A percentile compares a stretch with the other conserved stretches of the same genome.
These are phyloP conservation scores for Lithosia quadra DNA, from an alignment of 2,888 invertebrate species.

Conservation along the genomic window DNA sequence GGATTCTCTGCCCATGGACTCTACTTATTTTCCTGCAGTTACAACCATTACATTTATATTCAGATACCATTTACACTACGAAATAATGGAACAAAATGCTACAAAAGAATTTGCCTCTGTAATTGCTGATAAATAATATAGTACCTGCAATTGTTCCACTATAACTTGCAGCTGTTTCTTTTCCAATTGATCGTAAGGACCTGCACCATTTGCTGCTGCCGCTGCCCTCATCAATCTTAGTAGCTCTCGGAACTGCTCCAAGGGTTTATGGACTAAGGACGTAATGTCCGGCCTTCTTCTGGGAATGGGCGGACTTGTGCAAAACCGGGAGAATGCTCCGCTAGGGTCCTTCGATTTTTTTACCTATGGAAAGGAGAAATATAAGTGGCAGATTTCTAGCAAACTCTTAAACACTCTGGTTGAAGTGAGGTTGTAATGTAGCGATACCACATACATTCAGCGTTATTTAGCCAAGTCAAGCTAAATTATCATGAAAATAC, in stretches of 20 bases:
- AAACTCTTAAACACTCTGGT: too few relatives aligned
- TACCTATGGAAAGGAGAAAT: conserved; percentile 70
- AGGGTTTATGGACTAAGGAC: conserved; percentile 93
- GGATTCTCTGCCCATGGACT: too few relatives aligned
- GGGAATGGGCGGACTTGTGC: conserved; percentile 93
- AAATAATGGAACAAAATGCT: too few relatives aligned
- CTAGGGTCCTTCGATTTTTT: conserved; percentile 91
- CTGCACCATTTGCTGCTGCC: conserved; percentile 71
- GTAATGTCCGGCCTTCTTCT: conserved; percentile 94
- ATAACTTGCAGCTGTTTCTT: conserved; percentile 82
- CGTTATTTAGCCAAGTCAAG: too few relatives aligned
- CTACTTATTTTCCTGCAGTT: too few relatives aligned
- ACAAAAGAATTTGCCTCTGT: not conserved
- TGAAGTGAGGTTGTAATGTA: too few relatives aligned
- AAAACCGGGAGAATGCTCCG: conserved; percentile 92
- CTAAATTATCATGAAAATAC: not conserved
- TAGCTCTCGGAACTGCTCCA: conserved; percentile 90
- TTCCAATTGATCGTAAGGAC: conserved; percentile 81
- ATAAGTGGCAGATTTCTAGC: not conserved
- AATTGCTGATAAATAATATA: not conserved
- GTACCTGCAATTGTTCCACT: conserved; percentile 82
- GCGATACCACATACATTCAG: too few relatives aligned
- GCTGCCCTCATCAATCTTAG: conserved; percentile 81
- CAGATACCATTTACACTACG: too few relatives aligned
- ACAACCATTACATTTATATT: too few relatives aligned